Evolutionary conservation across 2,888 invertebrate genomes (phyloP).

Genomic region (Philonicus albiceps): DNA sequence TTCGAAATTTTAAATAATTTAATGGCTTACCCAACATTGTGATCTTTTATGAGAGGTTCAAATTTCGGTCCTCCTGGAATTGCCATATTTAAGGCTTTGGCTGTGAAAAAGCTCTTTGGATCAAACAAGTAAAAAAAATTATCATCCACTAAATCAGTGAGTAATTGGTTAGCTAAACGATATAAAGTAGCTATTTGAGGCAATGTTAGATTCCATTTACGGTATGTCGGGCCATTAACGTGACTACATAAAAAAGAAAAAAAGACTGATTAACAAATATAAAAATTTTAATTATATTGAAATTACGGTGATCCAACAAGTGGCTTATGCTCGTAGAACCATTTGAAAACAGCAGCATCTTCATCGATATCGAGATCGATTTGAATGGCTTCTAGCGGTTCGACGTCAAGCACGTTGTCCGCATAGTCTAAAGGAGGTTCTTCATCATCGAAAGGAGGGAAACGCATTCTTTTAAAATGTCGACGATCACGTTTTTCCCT

Average conservation of each 20-base stretch:
- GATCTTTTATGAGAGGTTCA: constrained; percentile 98
- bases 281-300: background rate
- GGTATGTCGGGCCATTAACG: constrained; percentile 97
- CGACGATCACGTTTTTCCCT: constrained; percentile 97
- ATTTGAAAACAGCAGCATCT: constrained; percentile 87
- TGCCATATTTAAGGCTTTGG: constrained; percentile 99
- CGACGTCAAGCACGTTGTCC: constrained; percentile 98
- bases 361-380: constrained; percentile 97
- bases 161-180: constrained; percentile 94
- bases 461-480: constrained; percentile 99
- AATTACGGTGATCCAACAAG: constrained; percentile 85
- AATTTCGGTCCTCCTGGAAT: constrained; percentile 99
- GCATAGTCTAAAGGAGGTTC: constrained; percentile 99
- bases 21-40: constrained; percentile 81
- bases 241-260: constrained; percentile 66
- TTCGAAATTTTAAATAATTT: background rate
- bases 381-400: constrained; percentile 98
- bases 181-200: constrained; percentile 99
- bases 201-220: constrained; percentile 93
- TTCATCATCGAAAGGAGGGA: constrained; percentile 99
- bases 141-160: constrained; percentile 97
- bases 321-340: constrained; percentile 99
- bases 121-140: constrained; percentile 99
- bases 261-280: constrained; percentile 11
- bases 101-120: constrained; percentile 99